Conservation (phyloP, 1,140 invertebrate species). For the Drosophila dunni region DNA sequence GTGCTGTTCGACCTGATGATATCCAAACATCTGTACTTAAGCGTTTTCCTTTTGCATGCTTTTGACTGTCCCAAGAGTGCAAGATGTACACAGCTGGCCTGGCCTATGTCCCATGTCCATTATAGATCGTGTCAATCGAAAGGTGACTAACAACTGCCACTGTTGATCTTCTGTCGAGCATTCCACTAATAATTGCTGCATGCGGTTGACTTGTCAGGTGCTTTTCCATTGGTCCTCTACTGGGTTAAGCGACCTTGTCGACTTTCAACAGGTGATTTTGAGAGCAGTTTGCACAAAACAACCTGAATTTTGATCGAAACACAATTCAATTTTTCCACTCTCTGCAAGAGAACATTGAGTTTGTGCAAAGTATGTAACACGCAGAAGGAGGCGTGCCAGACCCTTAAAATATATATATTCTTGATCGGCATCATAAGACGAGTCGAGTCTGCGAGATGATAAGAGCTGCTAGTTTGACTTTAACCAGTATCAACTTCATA, state of each 20-base stretch:
- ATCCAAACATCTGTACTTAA: slow-evolving; percentile 26
- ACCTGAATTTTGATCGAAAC: too few species aligned
- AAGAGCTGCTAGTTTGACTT: too few species aligned
- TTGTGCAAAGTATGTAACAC: too few species aligned
- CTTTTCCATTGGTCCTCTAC: slow-evolving; percentile 29
- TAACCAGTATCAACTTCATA: too few species aligned
- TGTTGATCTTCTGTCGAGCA: slow-evolving; percentile 53
- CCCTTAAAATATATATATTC: too few species aligned
- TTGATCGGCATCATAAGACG: too few species aligned
- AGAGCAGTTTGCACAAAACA: neutral
- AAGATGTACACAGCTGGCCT: slow-evolving; percentile 26
- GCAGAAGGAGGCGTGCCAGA: too few species aligned
- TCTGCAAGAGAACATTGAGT: too few species aligned
- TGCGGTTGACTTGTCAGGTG: slow-evolving; percentile 73
- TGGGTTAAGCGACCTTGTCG: slow-evolving; percentile 34
- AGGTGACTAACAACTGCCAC: slow-evolving; percentile 62
- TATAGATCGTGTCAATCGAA: slow-evolving; percentile 59
- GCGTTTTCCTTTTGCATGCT: slow-evolving; percentile 7
- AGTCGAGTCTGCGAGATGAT: too few species aligned
- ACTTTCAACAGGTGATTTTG: neutral
- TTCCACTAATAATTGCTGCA: slow-evolving; percentile 72
- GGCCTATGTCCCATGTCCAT: slow-evolving; percentile 9
- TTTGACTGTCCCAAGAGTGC: slow-evolving; percentile 38
- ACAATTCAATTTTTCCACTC: too few species aligned
- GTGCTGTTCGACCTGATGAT: slow-evolving; percentile 37